Base-by-base conservation (phyloP, 2,113 vertebrate species). In the Marmota monax region DNA sequence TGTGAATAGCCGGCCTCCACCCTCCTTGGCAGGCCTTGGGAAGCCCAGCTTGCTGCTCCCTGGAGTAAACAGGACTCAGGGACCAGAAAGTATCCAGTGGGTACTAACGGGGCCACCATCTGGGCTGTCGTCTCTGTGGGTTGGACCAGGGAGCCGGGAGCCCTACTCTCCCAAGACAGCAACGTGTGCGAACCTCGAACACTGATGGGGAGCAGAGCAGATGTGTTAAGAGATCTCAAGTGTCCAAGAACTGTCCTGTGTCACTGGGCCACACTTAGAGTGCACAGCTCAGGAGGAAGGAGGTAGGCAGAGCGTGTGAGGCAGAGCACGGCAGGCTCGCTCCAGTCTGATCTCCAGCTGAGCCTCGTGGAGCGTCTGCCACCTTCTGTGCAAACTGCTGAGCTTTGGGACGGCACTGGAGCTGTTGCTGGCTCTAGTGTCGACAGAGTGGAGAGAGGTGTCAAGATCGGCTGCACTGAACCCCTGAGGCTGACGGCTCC, bases 231-330 rank as follows among this genome's bases (percentile, higher is more conserved):
- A 51, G 97, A 97, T 96, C 90, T 83, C 89, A 84, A 92, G 96
- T 87, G 91, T 95, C 97, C 67, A 82, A 34, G 92, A 94, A 90
- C 82, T 85, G 94, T 96, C 94, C 80, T 12, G 13, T 94, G 97
- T 96, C 94, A 94, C 96, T 94, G 91, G 95, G 96, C 80, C 84
- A 17, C 80, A 23, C 76, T 90, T 86, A 90, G 96, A 9, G 96
- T 0, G 5, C 0, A 0, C n/a, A 91, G 45, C 5, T 7, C 67
- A 74, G 83, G 91, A 86, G 84, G 78, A 25, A 65, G 0, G 1
- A 0, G 0, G 94, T 4, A 16, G 0, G 53, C 1, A 84, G 7
- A 45, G n/a, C 5, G 12, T 13, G 6, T 4, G 77, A n/a, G 56
- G 5, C 58, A 48, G 84, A 63, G 73, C 85, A 17, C 48, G 58